Evolutionary conservation across 2,797 vertebrate genomes (phyloP).

Genomic region (Acanthurus leucopareius): DNA sequence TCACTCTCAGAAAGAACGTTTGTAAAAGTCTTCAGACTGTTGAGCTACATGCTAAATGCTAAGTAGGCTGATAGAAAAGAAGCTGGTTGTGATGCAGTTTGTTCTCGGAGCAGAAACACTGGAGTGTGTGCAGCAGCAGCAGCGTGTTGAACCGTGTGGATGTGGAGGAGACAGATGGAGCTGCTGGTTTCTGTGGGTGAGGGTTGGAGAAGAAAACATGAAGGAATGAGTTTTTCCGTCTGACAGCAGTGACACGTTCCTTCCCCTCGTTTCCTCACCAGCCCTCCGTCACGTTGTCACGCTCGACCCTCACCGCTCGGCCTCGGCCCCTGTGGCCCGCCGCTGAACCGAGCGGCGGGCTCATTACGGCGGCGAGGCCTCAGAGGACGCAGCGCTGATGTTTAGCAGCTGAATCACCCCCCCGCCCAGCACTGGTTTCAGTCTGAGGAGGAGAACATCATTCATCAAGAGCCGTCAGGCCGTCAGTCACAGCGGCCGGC

Average conservation of each 20-base stretch:
- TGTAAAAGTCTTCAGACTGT: too few species aligned
- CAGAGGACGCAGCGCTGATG: slow-evolving; percentile 59
- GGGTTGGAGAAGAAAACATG: slow-evolving; percentile 43
- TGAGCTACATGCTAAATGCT: too few species aligned
- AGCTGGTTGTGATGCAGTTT: too few species aligned
- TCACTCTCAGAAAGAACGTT: too few species aligned
- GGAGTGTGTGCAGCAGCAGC: too few species aligned
- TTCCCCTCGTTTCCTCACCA: slow-evolving; percentile 56
- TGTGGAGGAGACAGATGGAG: slow-evolving; percentile 41
- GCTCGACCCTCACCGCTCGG: slow-evolving; percentile 59
- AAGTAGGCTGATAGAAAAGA: too few species aligned
- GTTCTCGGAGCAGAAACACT: too few species aligned
- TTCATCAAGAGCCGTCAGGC: slow-evolving; percentile 68
- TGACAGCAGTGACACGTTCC: slow-evolving; percentile 43
- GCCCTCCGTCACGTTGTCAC: slow-evolving; percentile 55
- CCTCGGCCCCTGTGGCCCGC: slow-evolving; percentile 66
- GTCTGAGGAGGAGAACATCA: slow-evolving; percentile 57
- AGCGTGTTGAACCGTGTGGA: too few species aligned
- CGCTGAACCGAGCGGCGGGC: slow-evolving; percentile 55
- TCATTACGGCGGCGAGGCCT: slow-evolving; percentile 59
- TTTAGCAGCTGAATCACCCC: slow-evolving; percentile 68
- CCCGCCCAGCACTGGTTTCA: slow-evolving; percentile 54
- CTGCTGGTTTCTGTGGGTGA: slow-evolving; percentile 7
- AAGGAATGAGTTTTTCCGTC: slow-evolving; percentile 31
- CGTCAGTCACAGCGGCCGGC: slow-evolving; percentile 59